phyloP scores from a whole-genome alignment of 2,113 vertebrate species.

The Pygoscelis adeliae region DNA sequence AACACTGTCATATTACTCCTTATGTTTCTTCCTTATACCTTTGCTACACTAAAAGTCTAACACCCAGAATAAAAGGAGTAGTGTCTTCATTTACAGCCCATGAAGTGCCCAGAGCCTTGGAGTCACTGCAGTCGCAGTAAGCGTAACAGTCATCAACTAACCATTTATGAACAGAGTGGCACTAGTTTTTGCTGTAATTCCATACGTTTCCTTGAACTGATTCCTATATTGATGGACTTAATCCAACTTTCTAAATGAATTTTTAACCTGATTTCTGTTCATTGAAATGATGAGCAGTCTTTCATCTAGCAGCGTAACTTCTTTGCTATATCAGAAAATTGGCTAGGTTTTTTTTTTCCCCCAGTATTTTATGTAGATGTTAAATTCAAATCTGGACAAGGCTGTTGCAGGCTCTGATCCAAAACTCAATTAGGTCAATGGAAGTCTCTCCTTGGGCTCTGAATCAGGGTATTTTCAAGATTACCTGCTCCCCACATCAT shows the following conservation, averaged over 20 bases:
- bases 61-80: background rate
- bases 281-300: background rate
- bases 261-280: conserved; percentile 8
- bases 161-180: background rate
- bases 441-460: background rate
- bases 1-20: background rate
- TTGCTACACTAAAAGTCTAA: background rate
- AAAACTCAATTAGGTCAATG: background rate
- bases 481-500: background rate
- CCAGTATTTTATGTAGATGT: background rate
- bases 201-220: background rate
- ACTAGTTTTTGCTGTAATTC: background rate
- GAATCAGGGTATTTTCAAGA: background rate
- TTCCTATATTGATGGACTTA: background rate
- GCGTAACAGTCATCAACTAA: background rate
- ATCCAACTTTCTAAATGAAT: background rate
- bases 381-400: background rate
- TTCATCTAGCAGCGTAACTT: background rate
- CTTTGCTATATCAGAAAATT: background rate
- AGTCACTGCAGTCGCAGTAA: background rate
- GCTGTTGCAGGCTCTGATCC: background rate
- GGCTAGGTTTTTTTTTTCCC: no score
- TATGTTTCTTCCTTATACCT: background rate
- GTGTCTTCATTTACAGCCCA: background rate
- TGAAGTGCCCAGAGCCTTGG: background rate